These are phyloP conservation scores for Pimephales promelas DNA, from an alignment of 2,113 vertebrate genomes.

Conservation along the genomic window DNA sequence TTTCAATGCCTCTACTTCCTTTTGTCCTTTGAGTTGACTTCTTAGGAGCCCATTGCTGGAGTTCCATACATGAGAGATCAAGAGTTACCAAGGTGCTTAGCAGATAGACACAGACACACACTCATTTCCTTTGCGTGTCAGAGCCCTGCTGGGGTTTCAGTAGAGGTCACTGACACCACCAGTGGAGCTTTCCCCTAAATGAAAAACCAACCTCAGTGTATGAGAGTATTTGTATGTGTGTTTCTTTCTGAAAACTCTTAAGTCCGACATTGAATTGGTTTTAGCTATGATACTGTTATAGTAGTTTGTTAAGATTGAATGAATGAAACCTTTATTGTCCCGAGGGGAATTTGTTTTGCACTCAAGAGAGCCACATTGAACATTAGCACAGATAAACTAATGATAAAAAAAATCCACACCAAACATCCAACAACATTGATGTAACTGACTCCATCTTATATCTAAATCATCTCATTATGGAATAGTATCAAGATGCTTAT, in stretches of 20 bases:
- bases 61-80: constrained; percentile 83
- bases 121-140: constrained; percentile 80
- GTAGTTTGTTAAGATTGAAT: background rate
- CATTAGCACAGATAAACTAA: too few relatives aligned
- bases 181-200: constrained; percentile 67
- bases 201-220: constrained; percentile 64
- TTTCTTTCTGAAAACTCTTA: constrained; percentile 54
- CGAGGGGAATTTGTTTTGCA: too few relatives aligned
- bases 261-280: background rate
- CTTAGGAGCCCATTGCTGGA: constrained; percentile 75
- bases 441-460: background rate
- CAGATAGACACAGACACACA: constrained; percentile 60
- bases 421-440: too few relatives aligned
- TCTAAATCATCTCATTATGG: background rate
- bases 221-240: constrained; percentile 60
- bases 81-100: constrained; percentile 83
- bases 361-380: too few relatives aligned
- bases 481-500: background rate
- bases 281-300: background rate
- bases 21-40: constrained; percentile 78
- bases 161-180: constrained; percentile 74
- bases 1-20: constrained; percentile 74
- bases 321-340: too few relatives aligned
- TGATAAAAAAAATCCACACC: too few relatives aligned
- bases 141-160: constrained; percentile 74